Percentiles rank a stretch among this genome's conserved stretches.
These are phyloP conservation scores for Zosterops lateralis DNA, from an alignment of 2,113 vertebrate species.

Conservation along the genomic window DNA sequence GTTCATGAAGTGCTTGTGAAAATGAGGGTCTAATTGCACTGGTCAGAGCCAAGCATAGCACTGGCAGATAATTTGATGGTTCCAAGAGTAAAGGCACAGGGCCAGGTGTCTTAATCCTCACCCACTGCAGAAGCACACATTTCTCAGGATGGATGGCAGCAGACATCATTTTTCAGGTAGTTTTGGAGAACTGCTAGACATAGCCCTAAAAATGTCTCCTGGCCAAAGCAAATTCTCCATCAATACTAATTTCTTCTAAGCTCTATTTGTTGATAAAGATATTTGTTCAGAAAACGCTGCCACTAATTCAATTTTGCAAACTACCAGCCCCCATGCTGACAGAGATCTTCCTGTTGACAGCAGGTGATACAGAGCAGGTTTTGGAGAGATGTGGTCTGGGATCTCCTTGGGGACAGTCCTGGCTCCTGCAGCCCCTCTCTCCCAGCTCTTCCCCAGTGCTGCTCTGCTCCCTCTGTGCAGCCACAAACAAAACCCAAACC, in stretches of 20 bases:
- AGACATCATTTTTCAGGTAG: conserved; percentile 12
- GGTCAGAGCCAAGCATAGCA: conserved; percentile 61
- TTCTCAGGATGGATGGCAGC: conserved; percentile 52
- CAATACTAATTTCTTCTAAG: not conserved
- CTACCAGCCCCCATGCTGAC: not conserved
- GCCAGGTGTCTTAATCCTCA: conserved; percentile 64
- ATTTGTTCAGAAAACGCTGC: not conserved
- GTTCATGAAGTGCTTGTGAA: conserved; percentile 60
- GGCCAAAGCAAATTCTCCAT: not conserved
- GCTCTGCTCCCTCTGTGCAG: not conserved
- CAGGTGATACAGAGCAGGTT: not conserved
- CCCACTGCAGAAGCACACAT: conserved; percentile 32
- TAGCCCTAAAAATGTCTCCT: not conserved
- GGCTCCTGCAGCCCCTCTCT: not conserved
- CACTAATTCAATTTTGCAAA: not conserved
- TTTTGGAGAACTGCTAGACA: not conserved
- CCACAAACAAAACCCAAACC: not conserved
- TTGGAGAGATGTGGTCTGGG: not conserved
- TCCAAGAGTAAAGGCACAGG: conserved; percentile 37
- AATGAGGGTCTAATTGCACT: conserved; percentile 60
- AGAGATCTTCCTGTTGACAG: not conserved
- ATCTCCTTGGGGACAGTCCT: not conserved
- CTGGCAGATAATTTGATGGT: conserved; percentile 68
- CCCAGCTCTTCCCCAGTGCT: not conserved
- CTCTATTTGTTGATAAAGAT: not conserved